Conservation (phyloP, 2,888 invertebrate genomes). For the Oligia strigilis region DNA sequence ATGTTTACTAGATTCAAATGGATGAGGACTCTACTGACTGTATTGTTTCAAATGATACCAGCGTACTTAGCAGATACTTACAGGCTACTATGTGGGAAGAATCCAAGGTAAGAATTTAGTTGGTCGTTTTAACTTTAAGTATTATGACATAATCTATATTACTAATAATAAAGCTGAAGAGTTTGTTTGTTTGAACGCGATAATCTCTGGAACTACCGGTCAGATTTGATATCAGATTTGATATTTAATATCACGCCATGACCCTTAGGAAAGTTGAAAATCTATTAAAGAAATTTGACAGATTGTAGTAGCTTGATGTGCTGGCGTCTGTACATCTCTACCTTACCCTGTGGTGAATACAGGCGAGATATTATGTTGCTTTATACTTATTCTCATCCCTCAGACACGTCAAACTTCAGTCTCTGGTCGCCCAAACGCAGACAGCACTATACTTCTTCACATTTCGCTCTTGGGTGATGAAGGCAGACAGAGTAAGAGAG, state of each 20-base stretch:
- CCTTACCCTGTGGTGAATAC: not conserved
- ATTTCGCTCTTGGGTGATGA: slow-evolving; percentile 57
- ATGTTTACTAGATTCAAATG: slow-evolving; percentile 48
- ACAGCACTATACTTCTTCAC: slow-evolving; percentile 50
- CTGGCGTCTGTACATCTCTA: not conserved
- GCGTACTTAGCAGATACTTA: slow-evolving; percentile 48
- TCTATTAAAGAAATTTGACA: no score
- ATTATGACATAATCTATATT: no score
- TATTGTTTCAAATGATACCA: slow-evolving; percentile 60
- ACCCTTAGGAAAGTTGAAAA: no score
- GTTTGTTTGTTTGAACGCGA: no score
- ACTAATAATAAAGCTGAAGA: no score
- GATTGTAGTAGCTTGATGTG: no score
- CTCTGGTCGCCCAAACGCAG: slow-evolving; percentile 17
- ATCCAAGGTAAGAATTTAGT: slow-evolving; percentile 44
- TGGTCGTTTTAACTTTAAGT: not conserved
- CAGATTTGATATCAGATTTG: no score
- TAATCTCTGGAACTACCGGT: no score
- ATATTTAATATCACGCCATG: no score
- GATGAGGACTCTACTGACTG: slow-evolving; percentile 35
- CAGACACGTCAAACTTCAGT: slow-evolving; percentile 56
- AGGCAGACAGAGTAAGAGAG: slow-evolving; percentile 45
- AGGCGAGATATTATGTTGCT: not conserved
- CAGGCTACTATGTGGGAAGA: slow-evolving; percentile 48
- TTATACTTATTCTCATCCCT: not conserved